These are phyloP conservation scores for Platyrinchus mystaceus DNA, from an alignment of 2,797 vertebrate species.

Conservation along the genomic window DNA sequence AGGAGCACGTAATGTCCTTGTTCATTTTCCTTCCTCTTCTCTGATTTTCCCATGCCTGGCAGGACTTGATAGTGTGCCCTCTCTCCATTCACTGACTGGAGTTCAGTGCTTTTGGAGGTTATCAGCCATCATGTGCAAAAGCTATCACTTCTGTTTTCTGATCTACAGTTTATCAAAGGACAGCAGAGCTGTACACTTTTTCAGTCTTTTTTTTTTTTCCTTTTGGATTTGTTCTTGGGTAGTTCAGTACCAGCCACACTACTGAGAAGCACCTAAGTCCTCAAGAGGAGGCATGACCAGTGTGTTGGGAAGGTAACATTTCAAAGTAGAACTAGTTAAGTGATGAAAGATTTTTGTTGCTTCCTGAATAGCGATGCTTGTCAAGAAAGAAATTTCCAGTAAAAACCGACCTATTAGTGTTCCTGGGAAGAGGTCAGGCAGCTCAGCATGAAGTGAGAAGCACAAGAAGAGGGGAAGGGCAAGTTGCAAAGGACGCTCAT, in stretches of 20 bases:
- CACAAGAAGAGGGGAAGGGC: background rate
- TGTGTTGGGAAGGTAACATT: background rate
- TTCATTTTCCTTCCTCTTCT: constrained; percentile 17
- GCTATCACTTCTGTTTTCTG: background rate
- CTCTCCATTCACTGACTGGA: background rate
- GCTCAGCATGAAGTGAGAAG: background rate
- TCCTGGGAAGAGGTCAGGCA: background rate
- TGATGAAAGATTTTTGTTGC: background rate
- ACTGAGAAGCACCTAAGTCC: background rate
- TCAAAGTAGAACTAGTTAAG: background rate
- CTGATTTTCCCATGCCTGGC: background rate
- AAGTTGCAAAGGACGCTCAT: background rate
- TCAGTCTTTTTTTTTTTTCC: too few species aligned
- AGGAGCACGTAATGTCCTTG: background rate
- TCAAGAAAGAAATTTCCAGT: background rate
- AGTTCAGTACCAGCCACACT: background rate
- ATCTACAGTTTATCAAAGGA: background rate
- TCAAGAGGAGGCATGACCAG: background rate
- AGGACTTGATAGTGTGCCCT: background rate
- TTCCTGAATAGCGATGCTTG: background rate
- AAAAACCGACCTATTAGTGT: background rate
- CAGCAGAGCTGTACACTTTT: background rate
- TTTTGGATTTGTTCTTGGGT: background rate
- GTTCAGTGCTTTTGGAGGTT: background rate
- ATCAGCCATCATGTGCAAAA: background rate